These are phyloP conservation scores for Nomada flava DNA, from an alignment of 2,888 invertebrate species.

Conservation along the genomic window DNA sequence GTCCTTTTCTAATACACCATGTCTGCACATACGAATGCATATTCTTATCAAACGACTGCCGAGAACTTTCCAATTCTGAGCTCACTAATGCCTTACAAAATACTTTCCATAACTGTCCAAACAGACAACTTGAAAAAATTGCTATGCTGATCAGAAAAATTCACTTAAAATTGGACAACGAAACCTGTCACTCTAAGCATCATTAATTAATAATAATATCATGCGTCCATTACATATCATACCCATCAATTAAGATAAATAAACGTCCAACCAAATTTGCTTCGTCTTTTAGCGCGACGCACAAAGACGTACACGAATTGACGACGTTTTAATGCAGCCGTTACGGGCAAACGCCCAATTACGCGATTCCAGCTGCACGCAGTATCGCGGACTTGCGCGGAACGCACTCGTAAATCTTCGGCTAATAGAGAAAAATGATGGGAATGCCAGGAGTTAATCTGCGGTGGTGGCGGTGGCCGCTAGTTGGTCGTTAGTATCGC, in stretches of 20 bases:
- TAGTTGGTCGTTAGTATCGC: conserved; percentile 57
- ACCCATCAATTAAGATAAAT: conserved; percentile 22
- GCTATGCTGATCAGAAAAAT: too few species aligned
- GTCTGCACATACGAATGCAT: too few species aligned
- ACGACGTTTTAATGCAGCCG: conserved; percentile 39
- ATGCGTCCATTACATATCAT: background rate
- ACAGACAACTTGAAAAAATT: too few species aligned
- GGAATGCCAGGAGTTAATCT: conserved; percentile 62
- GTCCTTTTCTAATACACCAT: too few species aligned
- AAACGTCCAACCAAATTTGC: background rate
- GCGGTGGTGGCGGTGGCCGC: conserved; percentile 38
- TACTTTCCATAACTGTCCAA: too few species aligned
- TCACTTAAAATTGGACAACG: too few species aligned
- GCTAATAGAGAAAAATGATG: conserved; percentile 69
- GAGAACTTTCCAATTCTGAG: too few species aligned
- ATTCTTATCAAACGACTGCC: too few species aligned
- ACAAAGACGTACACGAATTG: conserved; percentile 17
- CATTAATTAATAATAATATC: background rate
- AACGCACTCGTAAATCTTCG: conserved; percentile 59
- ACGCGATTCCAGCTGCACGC: conserved; percentile 11
- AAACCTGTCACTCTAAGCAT: background rate
- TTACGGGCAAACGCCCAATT: conserved; percentile 42
- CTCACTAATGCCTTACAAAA: too few species aligned
- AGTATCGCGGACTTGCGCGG: conserved; percentile 28
- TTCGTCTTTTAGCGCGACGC: conserved; percentile 1